Conservation (phyloP, 2,797 vertebrate species). For the Squalus acanthias region DNA sequence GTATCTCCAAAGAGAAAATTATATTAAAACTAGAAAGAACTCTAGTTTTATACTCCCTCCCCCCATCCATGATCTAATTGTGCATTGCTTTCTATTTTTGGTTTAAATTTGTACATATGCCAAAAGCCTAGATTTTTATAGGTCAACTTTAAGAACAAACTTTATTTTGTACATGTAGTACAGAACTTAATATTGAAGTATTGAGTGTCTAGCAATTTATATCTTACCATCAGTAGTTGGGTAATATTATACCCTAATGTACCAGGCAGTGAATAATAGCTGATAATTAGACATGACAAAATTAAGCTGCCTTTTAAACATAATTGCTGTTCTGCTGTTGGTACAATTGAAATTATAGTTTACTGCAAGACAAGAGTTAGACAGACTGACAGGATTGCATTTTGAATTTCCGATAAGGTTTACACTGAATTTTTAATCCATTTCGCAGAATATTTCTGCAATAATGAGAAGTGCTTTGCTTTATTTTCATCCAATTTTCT, state of each 20-base stretch:
- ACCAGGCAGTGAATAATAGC: background rate
- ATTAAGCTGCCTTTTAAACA: background rate
- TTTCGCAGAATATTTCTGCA: background rate
- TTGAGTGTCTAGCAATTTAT: background rate
- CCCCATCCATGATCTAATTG: background rate
- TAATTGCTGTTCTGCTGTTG: background rate
- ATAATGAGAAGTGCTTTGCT: background rate
- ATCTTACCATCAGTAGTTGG: background rate
- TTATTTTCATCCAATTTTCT: background rate
- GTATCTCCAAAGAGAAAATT: background rate
- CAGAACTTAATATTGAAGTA: background rate
- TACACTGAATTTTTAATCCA: background rate
- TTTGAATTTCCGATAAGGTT: background rate
- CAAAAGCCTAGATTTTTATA: background rate
- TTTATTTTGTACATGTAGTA: background rate
- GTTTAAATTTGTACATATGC: background rate
- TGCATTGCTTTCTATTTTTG: background rate
- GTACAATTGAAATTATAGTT: background rate
- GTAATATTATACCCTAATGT: background rate
- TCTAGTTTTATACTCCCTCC: background rate
- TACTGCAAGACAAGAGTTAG: background rate
- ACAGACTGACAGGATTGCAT: background rate
- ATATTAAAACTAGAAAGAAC: background rate
- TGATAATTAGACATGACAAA: background rate
- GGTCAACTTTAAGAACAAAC: background rate